A percentile compares a stretch with the other conserved stretches of the same genome.
These are phyloP conservation scores for Enoplosus armatus DNA, from an alignment of 2,797 vertebrate species.

Conservation along the genomic window DNA sequence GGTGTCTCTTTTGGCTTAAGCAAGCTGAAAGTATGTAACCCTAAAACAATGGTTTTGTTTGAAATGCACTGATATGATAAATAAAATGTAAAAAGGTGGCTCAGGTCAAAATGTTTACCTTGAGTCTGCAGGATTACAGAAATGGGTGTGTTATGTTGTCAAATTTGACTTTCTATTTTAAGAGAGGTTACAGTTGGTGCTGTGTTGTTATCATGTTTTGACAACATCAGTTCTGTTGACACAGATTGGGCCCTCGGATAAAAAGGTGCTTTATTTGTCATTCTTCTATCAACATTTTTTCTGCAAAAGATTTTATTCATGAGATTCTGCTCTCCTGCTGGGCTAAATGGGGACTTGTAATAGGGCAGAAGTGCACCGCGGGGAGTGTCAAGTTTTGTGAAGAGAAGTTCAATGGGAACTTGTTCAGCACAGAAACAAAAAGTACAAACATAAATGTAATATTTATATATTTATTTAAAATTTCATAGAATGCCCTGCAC, in stretches of 20 bases:
- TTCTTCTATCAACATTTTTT: conserved; percentile 61
- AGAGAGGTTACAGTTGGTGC: conserved; percentile 34
- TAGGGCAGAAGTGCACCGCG: conserved; percentile 60
- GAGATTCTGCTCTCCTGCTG: conserved; percentile 68
- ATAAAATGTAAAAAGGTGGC: conserved; percentile 5
- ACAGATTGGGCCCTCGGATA: conserved; percentile 34
- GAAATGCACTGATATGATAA: neutral
- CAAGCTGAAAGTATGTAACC: neutral
- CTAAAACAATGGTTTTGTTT: neutral
- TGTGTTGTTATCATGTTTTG: conserved; percentile 47
- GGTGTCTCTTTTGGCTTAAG: neutral
- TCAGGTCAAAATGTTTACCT: conserved; percentile 24
- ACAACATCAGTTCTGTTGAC: conserved; percentile 58
- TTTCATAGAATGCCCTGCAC: conserved; percentile 44
- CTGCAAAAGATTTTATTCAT: conserved; percentile 74
- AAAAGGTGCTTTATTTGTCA: conserved; percentile 65
- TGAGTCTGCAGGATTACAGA: conserved; percentile 27
- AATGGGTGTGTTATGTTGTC: conserved; percentile 14
- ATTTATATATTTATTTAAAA: conserved; percentile 66
- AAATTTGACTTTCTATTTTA: conserved; percentile 38
- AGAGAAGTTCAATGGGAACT: conserved; percentile 61
- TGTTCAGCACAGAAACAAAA: conserved; percentile 56
- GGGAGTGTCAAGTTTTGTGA: conserved; percentile 61
- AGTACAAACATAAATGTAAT: conserved; percentile 58
- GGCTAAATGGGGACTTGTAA: conserved; percentile 73